phyloP scores from a whole-genome alignment of 1,140 invertebrate genomes.

The Pachypsylla venusta region DNA sequence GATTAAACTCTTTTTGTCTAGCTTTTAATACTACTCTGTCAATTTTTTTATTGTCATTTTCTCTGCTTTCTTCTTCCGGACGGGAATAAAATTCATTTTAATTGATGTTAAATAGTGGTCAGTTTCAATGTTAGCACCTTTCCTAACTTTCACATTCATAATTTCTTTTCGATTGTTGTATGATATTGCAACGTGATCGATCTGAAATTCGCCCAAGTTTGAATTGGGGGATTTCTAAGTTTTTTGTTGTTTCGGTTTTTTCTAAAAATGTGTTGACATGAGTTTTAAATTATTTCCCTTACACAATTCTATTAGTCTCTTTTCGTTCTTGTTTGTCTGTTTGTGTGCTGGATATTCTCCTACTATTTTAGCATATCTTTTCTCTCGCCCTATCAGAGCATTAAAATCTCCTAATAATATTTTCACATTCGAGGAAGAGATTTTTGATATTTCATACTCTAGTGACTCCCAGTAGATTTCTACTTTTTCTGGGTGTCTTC shows the following conservation, averaged over 20 bases:
- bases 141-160: neutral
- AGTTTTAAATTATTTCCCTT: neutral
- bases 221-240: slow-evolving; percentile 3
- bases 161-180: neutral
- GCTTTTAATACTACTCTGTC: too few relatives aligned
- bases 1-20: too few relatives aligned
- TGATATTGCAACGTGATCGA: neutral
- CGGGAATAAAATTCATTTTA: neutral
- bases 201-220: neutral
- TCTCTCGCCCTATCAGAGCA: slow-evolving; percentile 16
- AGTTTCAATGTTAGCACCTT: slow-evolving; percentile 1
- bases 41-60: too few relatives aligned
- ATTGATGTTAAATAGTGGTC: slow-evolving; percentile 6
- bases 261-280: neutral
- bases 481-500: neutral
- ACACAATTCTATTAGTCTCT: neutral
- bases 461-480: neutral
- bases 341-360: neutral
- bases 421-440: slow-evolving; percentile 15
- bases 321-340: neutral
- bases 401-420: slow-evolving; percentile 17
- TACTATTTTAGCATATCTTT: neutral
- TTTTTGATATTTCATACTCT: neutral
- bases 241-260: slow-evolving; percentile 7
- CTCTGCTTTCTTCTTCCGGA: neutral